Base-by-base conservation (phyloP, 2,888 invertebrate species). In the Cephus nigrinus region DNA sequence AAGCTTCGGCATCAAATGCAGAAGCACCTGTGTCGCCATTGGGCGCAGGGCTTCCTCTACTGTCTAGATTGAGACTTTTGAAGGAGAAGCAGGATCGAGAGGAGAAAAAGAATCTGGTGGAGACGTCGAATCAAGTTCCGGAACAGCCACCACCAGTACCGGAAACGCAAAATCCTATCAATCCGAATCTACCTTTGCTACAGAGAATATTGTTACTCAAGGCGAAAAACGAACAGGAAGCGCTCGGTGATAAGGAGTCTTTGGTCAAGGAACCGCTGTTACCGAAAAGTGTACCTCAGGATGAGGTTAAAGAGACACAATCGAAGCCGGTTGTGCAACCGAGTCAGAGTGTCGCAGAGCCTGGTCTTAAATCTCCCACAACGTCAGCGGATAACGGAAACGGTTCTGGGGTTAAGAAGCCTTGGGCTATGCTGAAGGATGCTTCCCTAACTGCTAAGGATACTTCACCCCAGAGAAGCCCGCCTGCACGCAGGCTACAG, bases 11-110 rank as follows among this genome's bases (percentile, higher is more conserved):
- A 1, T 84, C 89, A 81, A 92, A 91, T 69, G 91, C 92, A 1
- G 95, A 95, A 83, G 94, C 93, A 78, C 95, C 95, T 85, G 93
- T 94, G 77, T 96, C 96, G 75, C 96, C 96, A 0, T 94, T 97
- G 80, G 97, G 97, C 69, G 97, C 97, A 5, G 97, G 97, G 0
- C 92, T 97, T 76, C 97, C 97, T 0, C 92, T 97, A 35, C 92
- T 97, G 12, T 95, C 96, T 71, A 93, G 97, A 78, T 92, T 97
- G 75, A 95, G 96, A 86, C 92, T 97, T 72, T 93, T 97, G 0
- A 97, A 97, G 91, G 97, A 97, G 90, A 97, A 97, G 91, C 97
- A 97, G 92, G 96, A 95, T 85, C 90, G 91, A 33, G 93, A 93
- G 78, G 92, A 91, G 74, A 87, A 82, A 40, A 85, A 85, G 5